These are phyloP conservation scores for Astyanax mexicanus DNA, from an alignment of 2,797 vertebrate genomes.

Conservation along the genomic window DNA sequence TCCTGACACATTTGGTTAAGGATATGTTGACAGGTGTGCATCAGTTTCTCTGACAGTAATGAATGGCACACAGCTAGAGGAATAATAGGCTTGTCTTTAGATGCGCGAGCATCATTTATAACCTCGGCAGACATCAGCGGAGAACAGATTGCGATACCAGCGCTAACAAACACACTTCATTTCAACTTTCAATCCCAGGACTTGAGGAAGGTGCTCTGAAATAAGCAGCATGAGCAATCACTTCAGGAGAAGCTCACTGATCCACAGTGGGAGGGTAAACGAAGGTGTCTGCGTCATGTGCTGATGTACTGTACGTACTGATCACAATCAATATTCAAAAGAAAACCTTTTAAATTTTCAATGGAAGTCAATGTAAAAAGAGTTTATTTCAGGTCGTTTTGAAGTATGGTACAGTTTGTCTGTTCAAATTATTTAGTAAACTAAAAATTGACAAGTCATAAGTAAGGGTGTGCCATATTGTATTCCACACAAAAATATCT, in stretches of 20 bases:
- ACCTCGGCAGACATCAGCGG: slow-evolving; percentile 48
- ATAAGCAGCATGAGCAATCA: background rate
- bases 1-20: slow-evolving; percentile 72
- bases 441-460: no score
- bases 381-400: no score
- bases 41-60: slow-evolving; percentile 82
- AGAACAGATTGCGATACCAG: slow-evolving; percentile 28
- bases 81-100: slow-evolving; percentile 87
- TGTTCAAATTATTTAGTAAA: no score
- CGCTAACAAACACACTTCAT: slow-evolving; percentile 27
- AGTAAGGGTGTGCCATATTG: no score
- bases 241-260: background rate
- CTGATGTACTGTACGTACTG: background rate
- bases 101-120: slow-evolving; percentile 80
- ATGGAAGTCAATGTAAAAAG: no score
- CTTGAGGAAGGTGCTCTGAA: background rate
- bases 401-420: no score
- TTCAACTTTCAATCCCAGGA: slow-evolving; percentile 8
- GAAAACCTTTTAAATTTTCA: no score
- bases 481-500: no score
- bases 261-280: background rate
- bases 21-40: slow-evolving; percentile 82
- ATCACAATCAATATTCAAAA: no score
- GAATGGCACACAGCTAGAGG: slow-evolving; percentile 76
- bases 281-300: background rate